Evolutionary conservation across 1,140 invertebrate genomes (phyloP), one percentile per base, ranked within the genome.

Genomic region (Tachypleus tridentatus): DNA sequence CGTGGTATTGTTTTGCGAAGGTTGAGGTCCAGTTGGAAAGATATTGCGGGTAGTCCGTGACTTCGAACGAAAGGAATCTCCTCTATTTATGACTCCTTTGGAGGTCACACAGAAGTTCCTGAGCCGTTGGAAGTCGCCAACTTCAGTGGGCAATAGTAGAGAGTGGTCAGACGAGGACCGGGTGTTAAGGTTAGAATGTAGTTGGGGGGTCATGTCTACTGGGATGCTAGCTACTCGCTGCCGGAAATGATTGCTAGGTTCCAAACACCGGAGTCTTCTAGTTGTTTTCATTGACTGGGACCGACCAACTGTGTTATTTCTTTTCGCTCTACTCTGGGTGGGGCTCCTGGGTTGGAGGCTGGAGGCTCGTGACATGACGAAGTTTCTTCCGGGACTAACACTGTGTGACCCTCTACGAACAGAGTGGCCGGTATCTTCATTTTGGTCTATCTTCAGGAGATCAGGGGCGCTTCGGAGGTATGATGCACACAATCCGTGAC

Each of bases 71-170:
- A 86, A 77, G 3, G 82, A 85, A 72, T 87, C 86, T 0, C 86
- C 86, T 61, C 86, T 77, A 74, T 87, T 87, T 71, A 84, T 83
- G n/a, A 87, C 79, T 9, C 90, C 90, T 92, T 93, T 88, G 64
- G 86, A 84, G 58, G 89, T 92, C 71, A 89, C 85, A 77, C 87
- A 91, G 79, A 95, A 95, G 62, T 88, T 90, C 69, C 91, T 81
- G 57, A 94, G 84, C 62, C 90, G 80, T 76, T 91, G 71, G 11
- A 77, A 61, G 47, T 72, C 73, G 4, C 72, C 71, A 8, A 61
- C 67, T n/a, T 68, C 70, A 29, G 29, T 29, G 0, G 67, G 67
- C 8, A 67, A 47, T 3, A 63, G 63, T 4, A 67, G 49, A 5
- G 66, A 67, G 5, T 67, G 62, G 57, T 67, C 64, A 4, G 66